phyloP scores from a whole-genome alignment of 2,797 vertebrate genomes.

The Kryptolebias ocellatus region DNA sequence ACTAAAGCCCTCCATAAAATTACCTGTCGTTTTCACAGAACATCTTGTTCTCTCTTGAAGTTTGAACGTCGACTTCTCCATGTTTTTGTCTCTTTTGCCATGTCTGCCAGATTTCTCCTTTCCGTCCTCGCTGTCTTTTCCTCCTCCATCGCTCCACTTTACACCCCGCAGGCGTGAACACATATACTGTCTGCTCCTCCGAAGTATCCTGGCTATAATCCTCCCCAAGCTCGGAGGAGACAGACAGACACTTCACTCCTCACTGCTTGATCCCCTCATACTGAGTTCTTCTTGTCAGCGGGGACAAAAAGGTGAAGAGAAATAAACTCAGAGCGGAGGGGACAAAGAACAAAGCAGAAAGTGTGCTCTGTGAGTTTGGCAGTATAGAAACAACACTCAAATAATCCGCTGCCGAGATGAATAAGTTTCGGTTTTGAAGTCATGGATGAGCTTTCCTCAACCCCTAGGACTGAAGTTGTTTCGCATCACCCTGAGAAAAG shows the following conservation, averaged over 20 bases:
- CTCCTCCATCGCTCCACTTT: constrained; percentile 6
- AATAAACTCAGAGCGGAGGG: constrained; percentile 8
- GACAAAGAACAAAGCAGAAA: constrained; percentile 39
- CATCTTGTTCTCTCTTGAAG: not conserved
- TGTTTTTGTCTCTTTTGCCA: not conserved
- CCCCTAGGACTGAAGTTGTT: constrained; percentile 32
- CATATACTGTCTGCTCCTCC: constrained; percentile 47
- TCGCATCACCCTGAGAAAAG: constrained; percentile 44
- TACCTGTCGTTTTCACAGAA: constrained; percentile 28
- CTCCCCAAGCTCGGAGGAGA: constrained; percentile 36
- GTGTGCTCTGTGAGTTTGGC: constrained; percentile 24
- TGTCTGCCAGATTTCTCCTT: not conserved
- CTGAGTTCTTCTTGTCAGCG: constrained; percentile 37
- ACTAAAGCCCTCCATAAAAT: constrained; percentile 44
- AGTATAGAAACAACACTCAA: constrained; percentile 39
- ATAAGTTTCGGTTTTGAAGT: constrained; percentile 60
- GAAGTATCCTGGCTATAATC: constrained; percentile 49
- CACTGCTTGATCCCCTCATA: constrained; percentile 57
- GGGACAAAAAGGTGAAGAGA: constrained; percentile 32
- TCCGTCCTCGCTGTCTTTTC: not conserved
- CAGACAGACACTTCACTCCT: constrained; percentile 55
- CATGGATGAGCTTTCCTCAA: constrained; percentile 37
- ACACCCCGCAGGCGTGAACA: constrained; percentile 39
- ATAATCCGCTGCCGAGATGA: constrained; percentile 39
- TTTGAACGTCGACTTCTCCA: too few species aligned